These are phyloP conservation scores for Hybognathus amarus DNA, from an alignment of 2,797 vertebrate genomes.

Conservation along the genomic window DNA sequence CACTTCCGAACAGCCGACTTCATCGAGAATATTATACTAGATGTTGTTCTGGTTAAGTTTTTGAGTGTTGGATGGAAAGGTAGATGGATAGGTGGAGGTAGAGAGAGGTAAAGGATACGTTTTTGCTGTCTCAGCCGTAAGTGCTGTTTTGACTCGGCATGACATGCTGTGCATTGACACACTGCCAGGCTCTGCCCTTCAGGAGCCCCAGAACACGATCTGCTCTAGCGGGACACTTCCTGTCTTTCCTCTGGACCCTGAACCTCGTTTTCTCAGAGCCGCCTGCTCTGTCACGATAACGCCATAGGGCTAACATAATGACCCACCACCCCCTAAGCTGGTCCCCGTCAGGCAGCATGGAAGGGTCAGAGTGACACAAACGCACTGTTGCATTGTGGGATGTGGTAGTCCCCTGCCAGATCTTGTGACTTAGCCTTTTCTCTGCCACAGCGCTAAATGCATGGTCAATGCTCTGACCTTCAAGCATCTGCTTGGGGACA, in stretches of 20 bases:
- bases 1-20: background rate
- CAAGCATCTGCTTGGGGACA: conserved; percentile 39
- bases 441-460: background rate
- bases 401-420: conserved; percentile 1
- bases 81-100: conserved; percentile 5
- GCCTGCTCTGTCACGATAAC: conserved; percentile 33
- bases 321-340: conserved; percentile 19
- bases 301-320: conserved; percentile 30
- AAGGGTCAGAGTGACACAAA: conserved; percentile 15
- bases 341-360: conserved; percentile 4
- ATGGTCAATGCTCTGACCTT: conserved; percentile 13
- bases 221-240: conserved; percentile 37
- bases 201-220: conserved; percentile 52
- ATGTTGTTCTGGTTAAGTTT: background rate
- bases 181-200: conserved; percentile 50
- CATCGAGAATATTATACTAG: background rate
- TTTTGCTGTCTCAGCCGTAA: conserved; percentile 62
- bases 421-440: conserved; percentile 23
- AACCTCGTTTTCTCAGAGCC: conserved; percentile 27
- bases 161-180: conserved; percentile 78
- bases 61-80: conserved; percentile 28
- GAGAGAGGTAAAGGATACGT: conserved; percentile 24
- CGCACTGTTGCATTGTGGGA: conserved; percentile 9
- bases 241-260: conserved; percentile 34
- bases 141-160: conserved; percentile 74